Evolutionary conservation across 2,113 vertebrate genomes (phyloP).

Genomic region (Albula glossodonta): DNA sequence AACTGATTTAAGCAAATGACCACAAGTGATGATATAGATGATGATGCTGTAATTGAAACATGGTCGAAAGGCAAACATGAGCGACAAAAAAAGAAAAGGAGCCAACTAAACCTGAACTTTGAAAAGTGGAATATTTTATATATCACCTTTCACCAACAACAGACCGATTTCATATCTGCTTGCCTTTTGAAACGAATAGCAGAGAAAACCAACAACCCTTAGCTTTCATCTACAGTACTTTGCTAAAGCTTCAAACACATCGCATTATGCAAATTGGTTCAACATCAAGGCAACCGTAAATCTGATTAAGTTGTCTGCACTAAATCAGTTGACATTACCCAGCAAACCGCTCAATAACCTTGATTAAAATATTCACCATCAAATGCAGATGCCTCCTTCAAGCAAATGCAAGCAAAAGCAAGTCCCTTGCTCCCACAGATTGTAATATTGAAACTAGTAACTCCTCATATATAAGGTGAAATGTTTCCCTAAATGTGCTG

Average conservation of each 20-base stretch:
- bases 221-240: background rate
- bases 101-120: background rate
- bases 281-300: conserved; percentile 5
- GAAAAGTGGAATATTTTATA: no score
- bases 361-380: background rate
- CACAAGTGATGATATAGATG: no score
- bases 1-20: no score
- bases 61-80: background rate
- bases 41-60: no score
- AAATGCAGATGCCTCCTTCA: background rate
- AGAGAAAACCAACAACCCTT: background rate
- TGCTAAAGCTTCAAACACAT: background rate
- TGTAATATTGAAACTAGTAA: background rate
- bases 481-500: background rate
- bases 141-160: background rate
- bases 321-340: conserved; percentile 7
- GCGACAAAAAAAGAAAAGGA: background rate
- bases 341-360: background rate
- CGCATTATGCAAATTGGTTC: background rate
- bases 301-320: conserved; percentile 9
- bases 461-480: background rate
- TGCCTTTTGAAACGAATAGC: background rate
- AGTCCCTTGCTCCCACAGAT: background rate
- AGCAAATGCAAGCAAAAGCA: background rate
- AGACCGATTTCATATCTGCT: background rate